Base-by-base conservation (phyloP, 92 coral and sea anemone species). In the Desmophyllum pertusum region DNA sequence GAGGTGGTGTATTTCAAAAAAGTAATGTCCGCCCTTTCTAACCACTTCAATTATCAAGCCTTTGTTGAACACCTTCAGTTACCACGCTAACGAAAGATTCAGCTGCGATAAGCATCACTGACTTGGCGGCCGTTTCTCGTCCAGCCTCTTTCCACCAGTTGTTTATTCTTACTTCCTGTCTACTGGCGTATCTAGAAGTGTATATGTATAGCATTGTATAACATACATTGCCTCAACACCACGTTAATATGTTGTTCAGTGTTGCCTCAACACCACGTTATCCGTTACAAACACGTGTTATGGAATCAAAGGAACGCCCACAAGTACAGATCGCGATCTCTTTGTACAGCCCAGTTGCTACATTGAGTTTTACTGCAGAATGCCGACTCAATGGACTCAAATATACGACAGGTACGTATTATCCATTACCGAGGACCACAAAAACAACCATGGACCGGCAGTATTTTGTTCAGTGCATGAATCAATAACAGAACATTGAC, bases 261-360 rank as follows among this genome's bases (percentile, higher is more conserved):
- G 7, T n/a, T 4, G 63, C 63, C 38, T 31, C 37, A 23, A 6
- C 70, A 43, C 30, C 41, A 21, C 5, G 71, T 18, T 29, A 63
- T 78, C 18, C 18, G 64, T 14, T 65, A 30, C 23, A 40, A 50
- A 66, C 84, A 80, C 65, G 84, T 80, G 84, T 66, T 36, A 33
- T 67, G 30, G 11, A 30, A 76, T 25, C 36, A 42, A 42, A 76
- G 18, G 46, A 76, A 76, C 80, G 67, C 80, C 80, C 25, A 46
- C 80, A 36, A n/a, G n/a, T n/a, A 42, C 39, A 30, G 23, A 46
- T 48, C 37, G 29, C 35, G 6, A 29, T 70, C 36, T 41, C 55
- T 43, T 46, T 64, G 41, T 4, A 21, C 59, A 64, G 8, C 3
- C 19, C 51, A 79, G 74, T 65, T 65, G 64, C 73, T 41, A 63